Percentiles rank a stretch among this genome's conserved stretches.
phyloP scores from a whole-genome alignment of 2,888 invertebrate genomes.

The Microdon myrmicae region DNA sequence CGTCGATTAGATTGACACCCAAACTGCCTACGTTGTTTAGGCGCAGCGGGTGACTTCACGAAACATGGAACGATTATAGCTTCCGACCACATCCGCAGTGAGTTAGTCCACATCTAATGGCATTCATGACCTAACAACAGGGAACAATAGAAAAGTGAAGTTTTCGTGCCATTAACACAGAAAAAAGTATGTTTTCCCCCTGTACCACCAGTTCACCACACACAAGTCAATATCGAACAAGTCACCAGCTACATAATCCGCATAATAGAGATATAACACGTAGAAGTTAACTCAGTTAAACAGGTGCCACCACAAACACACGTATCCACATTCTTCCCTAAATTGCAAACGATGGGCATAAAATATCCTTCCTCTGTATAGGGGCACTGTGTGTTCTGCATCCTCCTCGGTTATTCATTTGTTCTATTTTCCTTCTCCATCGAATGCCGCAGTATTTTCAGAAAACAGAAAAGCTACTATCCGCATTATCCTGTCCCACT shows the following conservation, averaged over 20 bases:
- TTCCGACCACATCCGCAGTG: slow-evolving; percentile 38
- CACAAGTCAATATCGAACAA: slow-evolving; percentile 44
- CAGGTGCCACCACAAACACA: not conserved
- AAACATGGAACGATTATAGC: too few relatives aligned
- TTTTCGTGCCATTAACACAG: slow-evolving; percentile 30
- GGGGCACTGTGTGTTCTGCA: too few relatives aligned
- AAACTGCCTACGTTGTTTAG: too few relatives aligned
- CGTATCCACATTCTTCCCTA: not conserved
- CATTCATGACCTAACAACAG: slow-evolving; percentile 17
- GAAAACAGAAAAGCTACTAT: slow-evolving; percentile 45
- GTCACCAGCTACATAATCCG: slow-evolving; percentile 50
- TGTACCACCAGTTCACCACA: slow-evolving; percentile 29
- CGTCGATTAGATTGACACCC: too few relatives aligned
- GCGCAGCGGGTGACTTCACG: too few relatives aligned
- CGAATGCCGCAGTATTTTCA: slow-evolving; percentile 49
- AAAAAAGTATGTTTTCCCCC: slow-evolving; percentile 1
- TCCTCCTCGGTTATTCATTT: slow-evolving; percentile 8
- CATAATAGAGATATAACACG: slow-evolving; percentile 49
- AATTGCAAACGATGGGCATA: too few relatives aligned
- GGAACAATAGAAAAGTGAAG: slow-evolving; percentile 21
- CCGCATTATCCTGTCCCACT: slow-evolving; percentile 51
- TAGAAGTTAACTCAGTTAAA: slow-evolving; percentile 20
- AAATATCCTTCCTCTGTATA: slow-evolving; percentile 2
- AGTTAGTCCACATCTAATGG: slow-evolving; percentile 38
- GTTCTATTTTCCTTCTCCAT: slow-evolving; percentile 17